Evolutionary conservation across 2,113 vertebrate genomes (phyloP), one percentile per base, ranked within the genome.

Genomic region (Atherinomorus stipes): DNA sequence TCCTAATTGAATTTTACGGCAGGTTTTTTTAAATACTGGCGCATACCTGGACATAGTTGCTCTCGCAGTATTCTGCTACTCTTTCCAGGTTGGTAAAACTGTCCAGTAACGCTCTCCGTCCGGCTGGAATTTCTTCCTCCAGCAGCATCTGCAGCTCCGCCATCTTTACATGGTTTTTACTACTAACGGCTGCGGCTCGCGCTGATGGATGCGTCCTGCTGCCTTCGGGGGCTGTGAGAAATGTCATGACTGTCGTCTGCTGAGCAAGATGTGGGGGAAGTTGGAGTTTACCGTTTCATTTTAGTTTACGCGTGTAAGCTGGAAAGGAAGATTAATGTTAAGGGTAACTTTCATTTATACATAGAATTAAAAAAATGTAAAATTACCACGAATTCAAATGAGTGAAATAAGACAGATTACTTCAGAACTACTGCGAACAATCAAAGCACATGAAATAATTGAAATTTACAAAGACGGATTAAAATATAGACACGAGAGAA

Each of bases 91-190:
- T 98, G 50, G 94, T 95, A 86, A 94, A 97, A 78, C 96, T 97
- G 93, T 98, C 96, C 94, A 97, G 94, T 42, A 98, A 88, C 80
- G 96, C 95, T 91, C 94, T 95, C 81, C 96, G 95, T 90, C 96
- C 97, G 60, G 96, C 96, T 75, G 97, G 97, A 92, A 98, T 96
- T 74, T 98, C 96, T 88, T 98, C 96, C 87, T 98, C 96, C 94
- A 97, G 93, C 93, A 98, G 95, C 97, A 98, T 97, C 92, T 97
- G 96, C 74, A 98, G 90, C 95, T 98, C 97, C 96, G 96, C 96
- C 96, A 98, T 98, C 95, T 97, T 98, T 94, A 96, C 96, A 95
- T 95, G 80, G 10, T 73, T 66, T 62, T 69, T 58, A 80, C 87
- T 52, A 74, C 52, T 57, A 49, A 68, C 74, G 63, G 70, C 78